Percentiles rank a stretch among this genome's conserved stretches.
These are phyloP conservation scores for Pseudomyrmex dendroicus DNA, from an alignment of 1,140 invertebrate genomes.

Conservation along the genomic window DNA sequence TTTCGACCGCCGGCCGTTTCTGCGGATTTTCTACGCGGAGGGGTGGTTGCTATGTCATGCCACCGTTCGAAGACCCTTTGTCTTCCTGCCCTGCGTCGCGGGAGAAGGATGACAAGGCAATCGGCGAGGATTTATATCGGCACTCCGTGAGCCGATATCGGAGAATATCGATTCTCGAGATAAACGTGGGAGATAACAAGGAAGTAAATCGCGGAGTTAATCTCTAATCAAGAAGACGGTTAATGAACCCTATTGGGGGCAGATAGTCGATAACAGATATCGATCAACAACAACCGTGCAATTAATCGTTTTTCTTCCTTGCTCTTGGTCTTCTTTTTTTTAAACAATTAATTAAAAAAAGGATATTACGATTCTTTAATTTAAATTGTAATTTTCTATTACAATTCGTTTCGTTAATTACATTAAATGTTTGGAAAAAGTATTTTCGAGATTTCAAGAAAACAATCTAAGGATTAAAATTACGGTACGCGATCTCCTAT, in stretches of 20 bases:
- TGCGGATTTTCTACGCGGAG: slow-evolving; percentile 29
- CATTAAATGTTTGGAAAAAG: background rate
- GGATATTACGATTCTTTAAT: too few species aligned
- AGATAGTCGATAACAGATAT: background rate
- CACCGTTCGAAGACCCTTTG: slow-evolving; percentile 35
- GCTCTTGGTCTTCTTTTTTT: background rate
- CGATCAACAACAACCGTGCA: background rate
- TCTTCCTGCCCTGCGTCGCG: background rate
- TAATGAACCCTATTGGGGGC: background rate
- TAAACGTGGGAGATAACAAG: slow-evolving; percentile 2
- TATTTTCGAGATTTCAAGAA: background rate
- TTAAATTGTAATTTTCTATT: too few species aligned
- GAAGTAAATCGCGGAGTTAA: slow-evolving; percentile 11
- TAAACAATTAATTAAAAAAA: too few species aligned
- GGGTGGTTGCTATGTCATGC: slow-evolving; percentile 56
- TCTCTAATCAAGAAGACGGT: slow-evolving; percentile 8
- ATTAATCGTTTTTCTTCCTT: background rate
- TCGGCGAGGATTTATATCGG: slow-evolving; percentile 1
- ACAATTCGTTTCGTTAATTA: too few species aligned
- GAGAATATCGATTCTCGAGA: slow-evolving; percentile 18
- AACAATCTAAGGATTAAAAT: background rate
- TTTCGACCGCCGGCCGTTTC: slow-evolving; percentile 56
- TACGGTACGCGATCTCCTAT: too few species aligned
- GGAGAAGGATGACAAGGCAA: background rate
- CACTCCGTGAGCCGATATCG: background rate